Evolutionary conservation across 2,797 vertebrate species (phyloP).

Genomic region (Gymnodraco acuticeps): DNA sequence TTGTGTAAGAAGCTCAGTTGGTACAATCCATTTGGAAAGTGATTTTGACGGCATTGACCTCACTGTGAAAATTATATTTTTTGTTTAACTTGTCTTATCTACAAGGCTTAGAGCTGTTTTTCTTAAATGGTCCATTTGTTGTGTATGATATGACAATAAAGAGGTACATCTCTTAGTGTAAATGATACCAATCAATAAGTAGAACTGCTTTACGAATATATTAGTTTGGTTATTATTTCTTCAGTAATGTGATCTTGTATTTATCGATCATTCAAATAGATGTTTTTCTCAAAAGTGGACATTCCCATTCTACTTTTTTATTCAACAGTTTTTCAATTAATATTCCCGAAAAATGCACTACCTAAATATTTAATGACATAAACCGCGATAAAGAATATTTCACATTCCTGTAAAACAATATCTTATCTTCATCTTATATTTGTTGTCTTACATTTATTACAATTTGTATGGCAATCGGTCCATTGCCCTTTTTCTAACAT

Average conservation of each 20-base stretch:
- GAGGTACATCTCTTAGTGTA: neutral
- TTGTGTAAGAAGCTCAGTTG: slow-evolving; percentile 8
- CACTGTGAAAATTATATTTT: neutral
- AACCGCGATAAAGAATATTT: no score
- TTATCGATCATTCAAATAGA: neutral
- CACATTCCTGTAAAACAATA: no score
- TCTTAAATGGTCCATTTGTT: no score
- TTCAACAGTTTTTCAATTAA: neutral
- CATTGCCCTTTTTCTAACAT: neutral
- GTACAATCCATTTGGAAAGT: neutral
- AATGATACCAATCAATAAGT: neutral
- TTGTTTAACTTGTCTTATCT: neutral
- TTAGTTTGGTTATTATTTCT: neutral
- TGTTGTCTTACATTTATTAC: no score
- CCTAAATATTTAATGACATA: no score
- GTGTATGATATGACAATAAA: no score
- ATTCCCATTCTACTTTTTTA: neutral
- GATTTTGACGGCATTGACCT: neutral
- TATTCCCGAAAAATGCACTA: no score
- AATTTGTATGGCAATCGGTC: neutral
- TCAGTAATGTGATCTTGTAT: neutral
- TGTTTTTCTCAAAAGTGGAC: neutral
- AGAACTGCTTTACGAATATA: neutral
- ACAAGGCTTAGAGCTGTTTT: no score
- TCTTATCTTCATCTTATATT: no score